A percentile compares a stretch with the other conserved stretches of the same genome.
Evolutionary conservation across 2,797 vertebrate genomes (phyloP).

Genomic region (Ceryle rudis): DNA sequence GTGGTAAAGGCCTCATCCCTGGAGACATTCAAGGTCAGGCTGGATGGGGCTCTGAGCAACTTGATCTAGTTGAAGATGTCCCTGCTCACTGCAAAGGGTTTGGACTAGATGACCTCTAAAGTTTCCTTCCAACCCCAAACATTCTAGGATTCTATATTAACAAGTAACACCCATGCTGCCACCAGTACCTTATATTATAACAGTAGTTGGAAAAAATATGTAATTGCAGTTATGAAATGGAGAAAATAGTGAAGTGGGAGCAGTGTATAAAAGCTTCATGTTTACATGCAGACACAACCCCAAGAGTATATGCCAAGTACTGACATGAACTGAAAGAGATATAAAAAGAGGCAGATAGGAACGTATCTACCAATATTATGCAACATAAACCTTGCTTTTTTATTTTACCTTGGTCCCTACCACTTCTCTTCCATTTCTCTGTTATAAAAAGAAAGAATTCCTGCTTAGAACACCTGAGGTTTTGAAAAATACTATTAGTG

Average conservation of each 20-base stretch:
- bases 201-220: neutral
- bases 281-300: neutral
- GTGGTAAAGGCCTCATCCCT: neutral
- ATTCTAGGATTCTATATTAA: neutral
- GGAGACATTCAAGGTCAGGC: fast-evolving
- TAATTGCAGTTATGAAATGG: neutral
- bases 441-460: neutral
- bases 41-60: neutral
- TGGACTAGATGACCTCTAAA: neutral
- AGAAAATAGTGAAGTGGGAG: neutral
- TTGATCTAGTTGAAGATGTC: neutral
- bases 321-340: neutral
- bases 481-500: neutral
- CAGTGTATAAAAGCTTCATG: neutral
- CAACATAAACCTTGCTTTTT: neutral
- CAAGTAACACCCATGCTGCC: neutral
- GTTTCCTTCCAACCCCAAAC: neutral
- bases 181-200: neutral
- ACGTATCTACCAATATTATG: neutral
- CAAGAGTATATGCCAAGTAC: neutral
- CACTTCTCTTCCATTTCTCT: neutral
- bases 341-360: neutral
- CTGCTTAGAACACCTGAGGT: neutral
- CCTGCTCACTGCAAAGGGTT: neutral
- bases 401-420: neutral